Evolutionary conservation across 23 tunicate genomes (phyloP).

Genomic region (Halocynthia roretzi): DNA sequence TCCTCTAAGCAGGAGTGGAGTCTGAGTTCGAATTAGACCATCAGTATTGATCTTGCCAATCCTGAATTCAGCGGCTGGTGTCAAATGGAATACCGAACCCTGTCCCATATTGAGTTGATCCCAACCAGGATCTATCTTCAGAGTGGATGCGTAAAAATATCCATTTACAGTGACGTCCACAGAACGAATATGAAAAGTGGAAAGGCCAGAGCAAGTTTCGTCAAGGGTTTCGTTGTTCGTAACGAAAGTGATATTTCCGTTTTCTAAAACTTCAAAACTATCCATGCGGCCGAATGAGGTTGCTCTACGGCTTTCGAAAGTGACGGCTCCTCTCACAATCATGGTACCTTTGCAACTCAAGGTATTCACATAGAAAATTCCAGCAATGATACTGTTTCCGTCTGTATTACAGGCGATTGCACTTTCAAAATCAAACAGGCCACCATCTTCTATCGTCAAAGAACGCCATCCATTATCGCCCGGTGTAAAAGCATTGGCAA

Average conservation of each 20-base stretch:
- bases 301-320: not conserved
- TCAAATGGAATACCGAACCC: not conserved
- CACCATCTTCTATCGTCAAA: not conserved
- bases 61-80: not conserved
- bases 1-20: conserved; percentile 10
- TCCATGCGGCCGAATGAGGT: not conserved
- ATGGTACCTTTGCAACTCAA: not conserved
- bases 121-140: conserved; percentile 4
- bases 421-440: not conserved
- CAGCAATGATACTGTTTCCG: not conserved
- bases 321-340: conserved; percentile 4
- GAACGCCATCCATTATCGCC: conserved; percentile 18
- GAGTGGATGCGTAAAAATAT: conserved; percentile 8
- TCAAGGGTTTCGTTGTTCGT: not conserved
- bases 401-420: not conserved
- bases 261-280: not conserved
- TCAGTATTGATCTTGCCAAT: conserved; percentile 2
- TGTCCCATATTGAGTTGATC: not conserved
- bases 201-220: not conserved
- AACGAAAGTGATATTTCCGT: not conserved
- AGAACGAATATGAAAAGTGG: not conserved
- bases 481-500: not conserved
- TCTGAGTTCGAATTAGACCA: not conserved
- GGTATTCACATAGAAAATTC: not conserved
- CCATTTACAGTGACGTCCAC: conserved; percentile 14